A percentile compares a stretch with the other conserved stretches of the same genome.
phyloP scores from a whole-genome alignment of 2,888 invertebrate species.

The Rhagonycha lutea region DNA sequence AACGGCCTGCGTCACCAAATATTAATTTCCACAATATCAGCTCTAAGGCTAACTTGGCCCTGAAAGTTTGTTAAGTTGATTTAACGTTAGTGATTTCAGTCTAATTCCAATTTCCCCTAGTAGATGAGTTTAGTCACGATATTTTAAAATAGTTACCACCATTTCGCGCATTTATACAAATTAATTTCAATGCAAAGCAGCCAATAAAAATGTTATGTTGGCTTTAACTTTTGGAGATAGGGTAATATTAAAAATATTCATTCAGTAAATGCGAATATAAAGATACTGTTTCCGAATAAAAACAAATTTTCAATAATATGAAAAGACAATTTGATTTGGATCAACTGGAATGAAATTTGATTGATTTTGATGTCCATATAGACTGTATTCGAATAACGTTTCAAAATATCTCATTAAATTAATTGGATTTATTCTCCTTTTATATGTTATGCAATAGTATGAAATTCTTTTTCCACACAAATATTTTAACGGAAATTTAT shows the following conservation, averaged over 20 bases:
- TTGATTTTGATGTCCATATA: conserved; percentile 1
- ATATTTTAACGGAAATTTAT: neutral
- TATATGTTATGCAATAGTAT: neutral
- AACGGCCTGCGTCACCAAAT: neutral
- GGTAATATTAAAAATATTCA: neutral
- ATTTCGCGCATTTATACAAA: neutral
- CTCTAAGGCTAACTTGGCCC: neutral
- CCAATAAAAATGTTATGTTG: neutral
- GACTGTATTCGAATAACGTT: neutral
- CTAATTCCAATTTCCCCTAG: neutral
- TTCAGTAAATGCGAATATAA: neutral
- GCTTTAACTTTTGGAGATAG: neutral
- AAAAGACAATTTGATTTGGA: conserved; percentile 3
- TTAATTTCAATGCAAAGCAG: neutral
- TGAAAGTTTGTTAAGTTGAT: neutral
- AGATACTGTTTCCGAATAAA: neutral
- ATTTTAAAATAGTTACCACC: neutral
- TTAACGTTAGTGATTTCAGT: neutral
- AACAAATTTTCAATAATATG: neutral
- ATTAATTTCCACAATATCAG: neutral
- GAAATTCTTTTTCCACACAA: neutral
- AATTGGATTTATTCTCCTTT: neutral
- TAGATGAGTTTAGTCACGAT: neutral
- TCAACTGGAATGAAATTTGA: conserved; percentile 2
- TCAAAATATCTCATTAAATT: neutral